Evolutionary conservation across 1,140 invertebrate species (phyloP), one percentile per base, ranked within the genome.

Genomic region (Lepidurus packardi): DNA sequence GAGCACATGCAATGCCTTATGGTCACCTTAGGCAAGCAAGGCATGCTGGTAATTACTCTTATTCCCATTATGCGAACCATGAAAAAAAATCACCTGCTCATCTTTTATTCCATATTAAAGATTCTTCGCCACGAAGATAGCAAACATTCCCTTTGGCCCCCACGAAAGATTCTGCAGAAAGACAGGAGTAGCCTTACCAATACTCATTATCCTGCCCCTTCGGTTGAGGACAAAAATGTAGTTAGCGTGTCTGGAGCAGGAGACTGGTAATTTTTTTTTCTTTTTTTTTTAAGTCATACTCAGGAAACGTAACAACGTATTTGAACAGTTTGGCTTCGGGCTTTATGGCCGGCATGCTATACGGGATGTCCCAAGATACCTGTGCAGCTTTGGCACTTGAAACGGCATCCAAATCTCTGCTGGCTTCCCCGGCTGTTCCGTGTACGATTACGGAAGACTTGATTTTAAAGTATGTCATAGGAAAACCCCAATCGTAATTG

Each of bases 211-310:
- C 77, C 79, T 76, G 45, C 80, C 43, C 78, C 83, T 9, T 77
- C 79, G 21, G 81, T 84, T 73, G 81, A 79, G n/a, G 75, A 73
- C 7, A 53, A 78, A 21, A 34, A 82, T 9, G 84, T 86, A 44
- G 85, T 87, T 7, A 89, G 86, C 82, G 89, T 89, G 24, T 89
- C 88, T 76, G 89, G 89, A 8, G 89, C 85, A 43, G 86, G 86
- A 47, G 86, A 87, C 80, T 87, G 86, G 85, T 86, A 34, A 34
- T 34, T 4, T 3, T 83, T 24, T 73, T 73, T 82, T 80, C 24
- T 41, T 47, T 25, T 79, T 41, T 75, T 75, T 82, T n/a, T 80
- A 81, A 78, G 21, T 81, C 80, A 24, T 80, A 79, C 53, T 77
- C 78, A 13, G 78, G 81, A 43, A 77, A 34, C 8, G n/a, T 43